Percentiles rank a stretch among this genome's conserved stretches.
Evolutionary conservation across 2,113 vertebrate genomes (phyloP).

Genomic region (Takifugu flavidus): DNA sequence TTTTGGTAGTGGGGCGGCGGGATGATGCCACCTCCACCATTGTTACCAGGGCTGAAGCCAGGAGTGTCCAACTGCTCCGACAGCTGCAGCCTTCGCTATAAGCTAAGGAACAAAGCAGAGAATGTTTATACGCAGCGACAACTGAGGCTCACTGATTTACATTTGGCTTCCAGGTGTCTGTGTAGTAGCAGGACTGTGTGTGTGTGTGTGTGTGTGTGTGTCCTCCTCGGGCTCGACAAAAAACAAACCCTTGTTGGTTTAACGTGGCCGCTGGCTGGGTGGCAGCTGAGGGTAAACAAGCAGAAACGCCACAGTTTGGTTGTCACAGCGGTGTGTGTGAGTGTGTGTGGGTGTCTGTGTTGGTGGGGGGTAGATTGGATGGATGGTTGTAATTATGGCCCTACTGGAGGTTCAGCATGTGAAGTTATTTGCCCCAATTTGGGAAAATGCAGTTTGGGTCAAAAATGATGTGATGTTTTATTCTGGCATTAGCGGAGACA

Average conservation of each 20-base stretch:
- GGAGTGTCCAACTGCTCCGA: neutral
- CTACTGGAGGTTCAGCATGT: neutral
- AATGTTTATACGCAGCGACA: conserved; percentile 15
- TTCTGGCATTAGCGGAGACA: too few relatives aligned
- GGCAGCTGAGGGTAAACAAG: conserved; percentile 46
- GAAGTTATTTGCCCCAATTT: conserved; percentile 29
- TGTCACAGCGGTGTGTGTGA: too few relatives aligned
- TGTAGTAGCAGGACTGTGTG: neutral
- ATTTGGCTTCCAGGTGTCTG: conserved; percentile 47
- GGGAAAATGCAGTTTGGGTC: neutral
- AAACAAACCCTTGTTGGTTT: conserved; percentile 43
- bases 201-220: neutral
- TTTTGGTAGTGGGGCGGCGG: neutral
- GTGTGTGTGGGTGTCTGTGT: neutral
- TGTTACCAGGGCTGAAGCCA: neutral
- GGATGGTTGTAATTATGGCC: conserved; percentile 45
- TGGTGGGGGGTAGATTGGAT: conserved; percentile 14
- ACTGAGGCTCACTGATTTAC: conserved; percentile 22
- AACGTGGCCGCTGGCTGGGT: conserved; percentile 11
- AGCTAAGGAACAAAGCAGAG: conserved; percentile 25
- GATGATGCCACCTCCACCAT: neutral
- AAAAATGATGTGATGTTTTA: too few relatives aligned
- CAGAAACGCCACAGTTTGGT: conserved; percentile 21
- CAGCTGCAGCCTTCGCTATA: conserved; percentile 36
- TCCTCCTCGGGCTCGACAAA: neutral